Evolutionary conservation across 2,113 vertebrate genomes (phyloP), one percentile per base, ranked within the genome.

Genomic region (Rhegmatorhina hoffmannsi): DNA sequence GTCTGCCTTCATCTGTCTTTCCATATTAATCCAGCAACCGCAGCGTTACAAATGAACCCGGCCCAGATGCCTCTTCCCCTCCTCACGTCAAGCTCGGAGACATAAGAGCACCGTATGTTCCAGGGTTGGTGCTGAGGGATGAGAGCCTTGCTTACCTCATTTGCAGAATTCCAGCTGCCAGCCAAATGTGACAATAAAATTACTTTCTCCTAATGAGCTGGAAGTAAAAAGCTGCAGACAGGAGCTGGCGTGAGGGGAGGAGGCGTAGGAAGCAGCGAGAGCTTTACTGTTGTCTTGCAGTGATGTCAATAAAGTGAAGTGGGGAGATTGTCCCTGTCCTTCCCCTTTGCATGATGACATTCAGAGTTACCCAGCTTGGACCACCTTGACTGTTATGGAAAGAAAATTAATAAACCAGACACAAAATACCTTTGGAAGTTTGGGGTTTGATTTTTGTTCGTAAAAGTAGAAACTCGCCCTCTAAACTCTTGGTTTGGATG

Each of bases 1-100:
- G 95, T 97, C 95, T 90, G 92, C 70, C 76, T 97, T 95, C 66
- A 83, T 97, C 89, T 97, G 92, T 94, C 87, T 91, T 85, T 94
- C 82, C 82, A 29, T 76, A 44, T 94, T 68, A 94, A 87, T 63
- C 53, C 12, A 56, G 64, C 63, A 90, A 88, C 72, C 33, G 29
- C 55, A 55, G 36, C 11, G 7, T 82, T 83, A 86, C 68, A 90
- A 87, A 89, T 66, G 52, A 76, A 43, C 75, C 31, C 34, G 63
- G 49, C 58, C 81, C 92, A 72, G 82, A 66, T 76, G 64, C 76
- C 75, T 75, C 4, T 94, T 92, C 82, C 86, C 59, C 62, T 83
- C 76, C 63, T 91, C 86, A 79, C 7, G 33, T 77, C 73, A 66
- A 94, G 79, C 67, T 84, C 23, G 23, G 84, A 89, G 93, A 85